Evolutionary conservation across 2,113 vertebrate species (phyloP), one percentile per base, ranked within the genome.

Genomic region (Tragulus kanchil): DNA sequence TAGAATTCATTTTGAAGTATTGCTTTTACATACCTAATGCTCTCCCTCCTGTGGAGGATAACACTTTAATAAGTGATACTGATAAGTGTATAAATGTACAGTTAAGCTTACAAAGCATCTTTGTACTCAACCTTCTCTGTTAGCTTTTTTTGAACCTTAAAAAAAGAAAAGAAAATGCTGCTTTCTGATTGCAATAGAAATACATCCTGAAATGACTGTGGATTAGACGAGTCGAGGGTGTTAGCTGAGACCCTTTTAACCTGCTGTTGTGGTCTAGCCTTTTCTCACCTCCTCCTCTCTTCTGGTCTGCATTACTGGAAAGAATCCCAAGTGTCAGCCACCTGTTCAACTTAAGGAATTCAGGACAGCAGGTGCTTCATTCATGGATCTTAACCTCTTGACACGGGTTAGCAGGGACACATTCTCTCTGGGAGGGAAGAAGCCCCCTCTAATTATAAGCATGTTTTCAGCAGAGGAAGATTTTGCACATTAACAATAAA

Each of bases 381-480:
- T 88, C 25, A 3, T 42, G 62, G 81, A 50, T 64, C 67, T 67
- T 65, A 64, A 50, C 28, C 54, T 93, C 48, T 10, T 3, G 21
- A 85, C 17, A 12, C 8, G 45, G 48, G 84, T 92, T 58, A 61
- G 56, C 36, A n/a, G 89, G 83, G 16, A 88, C 26, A 48, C 3
- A 13, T 81, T 73, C 25, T 9, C 16, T 26, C 67, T 31, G n/a
- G 26, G 12, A 31, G 31, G 65, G 73, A 94, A 52, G 17, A 54
- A 84, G 83, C 84, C 73, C 56, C 2, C 23, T 81, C 31, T 82
- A 36, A 78, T 42, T 79, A 21, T 73, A 58, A 78, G 81, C 79
- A 62, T 13, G 28, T 87, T 96, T 95, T 67, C 85, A 85, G 61
- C 31, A 69, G 56, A 82, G 58, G 56, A 56, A n/a, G 58, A 28